Evolutionary conservation across 2,888 invertebrate species (phyloP).

Genomic region (Pecten maximus): DNA sequence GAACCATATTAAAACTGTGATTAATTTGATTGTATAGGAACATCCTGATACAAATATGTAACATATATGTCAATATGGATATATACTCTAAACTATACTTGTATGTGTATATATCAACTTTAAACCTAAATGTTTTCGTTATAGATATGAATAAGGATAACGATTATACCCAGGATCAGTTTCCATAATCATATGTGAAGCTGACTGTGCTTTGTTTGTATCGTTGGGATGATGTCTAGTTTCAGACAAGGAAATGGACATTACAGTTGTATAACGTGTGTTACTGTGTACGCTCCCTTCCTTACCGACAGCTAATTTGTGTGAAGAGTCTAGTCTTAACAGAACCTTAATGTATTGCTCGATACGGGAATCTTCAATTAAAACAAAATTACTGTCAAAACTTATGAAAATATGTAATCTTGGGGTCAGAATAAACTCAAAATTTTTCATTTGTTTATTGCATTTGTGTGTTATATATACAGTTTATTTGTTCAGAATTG

Average conservation of each 20-base stretch:
- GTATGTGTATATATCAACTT: too few species aligned
- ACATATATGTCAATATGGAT: too few species aligned
- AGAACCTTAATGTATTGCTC: background rate
- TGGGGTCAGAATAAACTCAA: background rate
- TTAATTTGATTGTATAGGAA: too few species aligned
- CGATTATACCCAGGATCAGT: too few species aligned
- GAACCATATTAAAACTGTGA: too few species aligned
- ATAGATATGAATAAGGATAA: too few species aligned
- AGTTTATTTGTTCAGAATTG: background rate
- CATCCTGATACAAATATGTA: too few species aligned
- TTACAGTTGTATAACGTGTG: background rate
- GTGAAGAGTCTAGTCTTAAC: background rate
- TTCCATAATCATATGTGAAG: too few species aligned
- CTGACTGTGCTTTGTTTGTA: background rate
- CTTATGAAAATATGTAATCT: background rate
- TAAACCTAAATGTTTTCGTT: too few species aligned
- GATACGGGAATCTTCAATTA: background rate
- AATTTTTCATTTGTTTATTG: background rate
- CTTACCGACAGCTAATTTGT: background rate
- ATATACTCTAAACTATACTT: too few species aligned
- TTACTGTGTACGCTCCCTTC: background rate
- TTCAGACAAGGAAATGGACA: background rate
- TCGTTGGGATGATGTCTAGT: background rate
- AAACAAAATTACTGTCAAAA: background rate
- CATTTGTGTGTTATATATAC: background rate